Percentiles rank a stretch among this genome's conserved stretches.
These are phyloP conservation scores for Gryllus bimaculatus DNA, from an alignment of 1,140 invertebrate species.

Conservation along the genomic window DNA sequence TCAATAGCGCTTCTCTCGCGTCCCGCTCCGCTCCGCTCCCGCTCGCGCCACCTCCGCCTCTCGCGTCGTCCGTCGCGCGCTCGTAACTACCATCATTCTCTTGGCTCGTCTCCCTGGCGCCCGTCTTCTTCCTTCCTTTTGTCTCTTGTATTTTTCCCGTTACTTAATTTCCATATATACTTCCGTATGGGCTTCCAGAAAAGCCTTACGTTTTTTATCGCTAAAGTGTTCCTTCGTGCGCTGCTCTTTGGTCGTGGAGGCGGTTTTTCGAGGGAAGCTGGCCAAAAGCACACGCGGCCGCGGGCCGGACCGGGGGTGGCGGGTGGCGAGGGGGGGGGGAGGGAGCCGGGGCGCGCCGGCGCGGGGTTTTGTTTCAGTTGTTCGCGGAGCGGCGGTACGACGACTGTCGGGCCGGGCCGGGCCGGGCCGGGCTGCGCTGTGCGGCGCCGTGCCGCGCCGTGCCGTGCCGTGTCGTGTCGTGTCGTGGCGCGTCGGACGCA, in stretches of 20 bases:
- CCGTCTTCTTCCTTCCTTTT: background rate
- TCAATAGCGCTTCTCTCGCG: too few species aligned
- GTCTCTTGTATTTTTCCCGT: background rate
- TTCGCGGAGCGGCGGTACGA: too few species aligned
- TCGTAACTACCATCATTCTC: background rate
- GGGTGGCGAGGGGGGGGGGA: too few species aligned
- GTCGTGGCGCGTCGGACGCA: background rate
- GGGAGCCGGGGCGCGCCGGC: background rate
- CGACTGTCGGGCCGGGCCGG: too few species aligned
- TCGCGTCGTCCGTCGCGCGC: background rate
- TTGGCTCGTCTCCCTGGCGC: background rate
- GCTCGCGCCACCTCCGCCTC: background rate
- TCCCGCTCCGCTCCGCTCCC: background rate
- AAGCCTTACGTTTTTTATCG: constrained; percentile 4
- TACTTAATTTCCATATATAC: constrained; percentile 6
- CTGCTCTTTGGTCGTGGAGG: background rate
- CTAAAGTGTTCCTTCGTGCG: background rate
- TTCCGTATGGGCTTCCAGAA: background rate
- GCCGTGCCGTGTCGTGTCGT: background rate
- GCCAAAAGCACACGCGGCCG: background rate
- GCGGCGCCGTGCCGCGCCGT: too few species aligned
- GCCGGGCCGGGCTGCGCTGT: too few species aligned
- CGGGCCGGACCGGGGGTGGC: background rate
- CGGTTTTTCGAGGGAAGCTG: background rate
- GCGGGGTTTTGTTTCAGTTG: background rate